These are phyloP conservation scores for human (Homo sapiens) DNA, from an alignment of 2,113 vertebrate species.

Conservation along the genomic window DNA sequence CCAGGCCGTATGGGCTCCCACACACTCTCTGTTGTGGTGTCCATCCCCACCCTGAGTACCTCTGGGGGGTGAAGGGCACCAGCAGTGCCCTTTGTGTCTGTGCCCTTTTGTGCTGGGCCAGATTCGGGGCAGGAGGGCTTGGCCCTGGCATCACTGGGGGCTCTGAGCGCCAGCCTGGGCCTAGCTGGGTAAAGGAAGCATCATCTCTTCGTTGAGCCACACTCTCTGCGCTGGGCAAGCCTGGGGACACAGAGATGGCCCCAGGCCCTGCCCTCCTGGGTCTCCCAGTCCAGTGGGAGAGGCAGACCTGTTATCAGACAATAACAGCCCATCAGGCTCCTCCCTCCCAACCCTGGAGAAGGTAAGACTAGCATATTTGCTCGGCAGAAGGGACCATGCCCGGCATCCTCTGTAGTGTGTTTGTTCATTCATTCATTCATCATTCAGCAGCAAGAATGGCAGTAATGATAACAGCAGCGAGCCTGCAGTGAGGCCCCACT, in stretches of 20 bases:
- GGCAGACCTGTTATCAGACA: not conserved
- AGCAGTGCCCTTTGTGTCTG: not conserved
- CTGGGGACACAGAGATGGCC: not conserved
- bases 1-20: not conserved
- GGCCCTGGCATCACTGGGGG: not conserved
- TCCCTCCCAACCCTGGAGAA: not conserved
- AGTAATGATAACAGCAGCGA: not conserved
- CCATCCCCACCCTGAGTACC: not conserved
- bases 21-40: not conserved
- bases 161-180: not conserved
- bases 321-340: not conserved
- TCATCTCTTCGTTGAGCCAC: not conserved
- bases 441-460: not conserved
- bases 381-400: not conserved
- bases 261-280: not conserved
- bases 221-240: not conserved
- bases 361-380: not conserved
- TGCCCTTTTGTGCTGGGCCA: not conserved
- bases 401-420: not conserved
- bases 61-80: not conserved
- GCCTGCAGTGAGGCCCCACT: not conserved
- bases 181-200: not conserved
- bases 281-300: not conserved
- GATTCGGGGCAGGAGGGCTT: not conserved
- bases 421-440: not conserved